phyloP scores from a whole-genome alignment of 2,797 vertebrate species.

The Oreochromis mossambicus region DNA sequence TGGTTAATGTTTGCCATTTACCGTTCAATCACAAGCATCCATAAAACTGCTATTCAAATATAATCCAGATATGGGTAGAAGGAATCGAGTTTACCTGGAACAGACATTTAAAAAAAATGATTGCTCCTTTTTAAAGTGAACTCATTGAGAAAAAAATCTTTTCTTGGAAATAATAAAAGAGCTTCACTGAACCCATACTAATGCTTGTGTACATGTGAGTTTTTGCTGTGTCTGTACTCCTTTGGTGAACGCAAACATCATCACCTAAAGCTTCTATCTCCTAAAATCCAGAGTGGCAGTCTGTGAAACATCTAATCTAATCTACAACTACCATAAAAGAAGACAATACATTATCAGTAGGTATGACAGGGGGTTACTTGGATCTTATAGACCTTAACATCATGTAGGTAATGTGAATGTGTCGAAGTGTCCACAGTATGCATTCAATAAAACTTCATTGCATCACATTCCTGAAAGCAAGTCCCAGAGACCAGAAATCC shows the following conservation, averaged over 20 bases:
- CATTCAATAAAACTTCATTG: neutral
- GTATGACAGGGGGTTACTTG: neutral
- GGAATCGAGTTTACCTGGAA: neutral
- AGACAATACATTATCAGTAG: neutral
- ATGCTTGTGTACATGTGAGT: neutral
- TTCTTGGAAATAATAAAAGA: neutral
- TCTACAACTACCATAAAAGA: neutral
- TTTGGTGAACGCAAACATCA: neutral
- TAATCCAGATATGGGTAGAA: neutral
- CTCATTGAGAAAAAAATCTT: neutral
- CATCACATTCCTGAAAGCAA: neutral
- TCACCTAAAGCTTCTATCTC: neutral
- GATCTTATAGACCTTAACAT: neutral
- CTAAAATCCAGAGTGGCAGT: neutral
- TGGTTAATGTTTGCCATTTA: neutral
- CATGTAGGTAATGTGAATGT: neutral
- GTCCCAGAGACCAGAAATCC: neutral
- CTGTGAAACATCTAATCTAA: neutral
- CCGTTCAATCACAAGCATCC: accelerated
- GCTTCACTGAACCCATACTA: neutral
- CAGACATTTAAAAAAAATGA: neutral
- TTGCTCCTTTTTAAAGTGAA: neutral
- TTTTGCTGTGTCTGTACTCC: neutral
- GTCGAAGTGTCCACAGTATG: neutral
- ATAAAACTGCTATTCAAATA: neutral